These are phyloP conservation scores for Rotaria macrura DNA, from an alignment of 2,888 invertebrate species.

Conservation along the genomic window DNA sequence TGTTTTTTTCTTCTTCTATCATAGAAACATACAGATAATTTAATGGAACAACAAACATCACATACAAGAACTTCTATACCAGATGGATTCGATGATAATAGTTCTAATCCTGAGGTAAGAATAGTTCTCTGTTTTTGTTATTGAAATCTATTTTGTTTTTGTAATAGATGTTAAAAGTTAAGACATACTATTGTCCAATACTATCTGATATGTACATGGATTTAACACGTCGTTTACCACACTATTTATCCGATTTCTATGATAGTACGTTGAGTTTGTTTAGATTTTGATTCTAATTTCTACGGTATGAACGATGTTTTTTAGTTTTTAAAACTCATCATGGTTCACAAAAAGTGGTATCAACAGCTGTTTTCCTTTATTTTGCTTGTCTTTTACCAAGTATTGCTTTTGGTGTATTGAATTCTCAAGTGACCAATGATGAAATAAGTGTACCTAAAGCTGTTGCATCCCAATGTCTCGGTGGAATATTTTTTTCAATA, in stretches of 20 bases:
- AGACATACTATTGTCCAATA: conserved; percentile 39
- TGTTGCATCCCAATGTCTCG: conserved; percentile 55
- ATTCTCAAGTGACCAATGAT: conserved; percentile 39
- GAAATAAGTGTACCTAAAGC: conserved; percentile 52
- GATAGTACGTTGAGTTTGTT: conserved; percentile 49
- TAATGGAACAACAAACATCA: conserved; percentile 17
- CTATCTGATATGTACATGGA: conserved; percentile 52
- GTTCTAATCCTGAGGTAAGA: background rate
- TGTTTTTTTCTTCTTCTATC: background rate
- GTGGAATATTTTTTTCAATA: conserved; percentile 55
- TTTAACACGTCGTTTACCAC: conserved; percentile 51
- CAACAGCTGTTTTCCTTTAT: conserved; percentile 56
- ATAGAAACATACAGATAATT: conserved; percentile 20
- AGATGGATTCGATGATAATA: background rate
- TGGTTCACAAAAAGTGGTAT: conserved; percentile 54
- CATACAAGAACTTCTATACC: background rate
- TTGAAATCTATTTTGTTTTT: background rate
- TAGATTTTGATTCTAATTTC: background rate
- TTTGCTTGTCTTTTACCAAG: conserved; percentile 57
- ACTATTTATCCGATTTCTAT: conserved; percentile 55
- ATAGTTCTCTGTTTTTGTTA: background rate
- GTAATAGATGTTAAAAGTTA: background rate
- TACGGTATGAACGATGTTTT: conserved; percentile 27
- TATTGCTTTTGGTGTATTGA: conserved; percentile 57
- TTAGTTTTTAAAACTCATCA: conserved; percentile 52